Evolutionary conservation across 2,797 vertebrate species (phyloP).

Genomic region (Spondyliosoma cantharus): DNA sequence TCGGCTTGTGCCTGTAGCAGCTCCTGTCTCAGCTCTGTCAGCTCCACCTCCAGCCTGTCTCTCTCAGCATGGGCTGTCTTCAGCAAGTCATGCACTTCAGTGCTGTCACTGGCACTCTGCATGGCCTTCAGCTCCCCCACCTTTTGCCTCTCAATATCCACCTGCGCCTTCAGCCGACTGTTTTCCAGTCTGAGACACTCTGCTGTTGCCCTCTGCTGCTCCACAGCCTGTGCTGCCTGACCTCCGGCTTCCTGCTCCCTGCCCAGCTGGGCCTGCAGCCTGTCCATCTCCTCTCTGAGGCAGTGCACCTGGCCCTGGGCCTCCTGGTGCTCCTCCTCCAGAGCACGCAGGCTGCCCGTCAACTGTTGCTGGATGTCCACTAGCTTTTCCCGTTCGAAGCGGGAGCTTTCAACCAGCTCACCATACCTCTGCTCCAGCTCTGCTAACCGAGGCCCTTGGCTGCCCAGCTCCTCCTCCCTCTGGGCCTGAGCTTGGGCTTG

Average conservation of each 20-base stretch:
- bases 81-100: slow-evolving; percentile 88
- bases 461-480: slow-evolving; percentile 82
- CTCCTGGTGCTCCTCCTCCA: slow-evolving; percentile 92
- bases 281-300: slow-evolving; percentile 88
- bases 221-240: slow-evolving; percentile 77
- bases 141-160: slow-evolving; percentile 92
- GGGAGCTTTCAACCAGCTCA: slow-evolving; percentile 91
- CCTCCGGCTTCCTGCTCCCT: slow-evolving; percentile 80
- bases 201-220: slow-evolving; percentile 82
- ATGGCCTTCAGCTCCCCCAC: slow-evolving; percentile 84
- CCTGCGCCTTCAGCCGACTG: slow-evolving; percentile 87
- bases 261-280: slow-evolving; percentile 84
- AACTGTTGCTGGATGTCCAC: slow-evolving; percentile 96
- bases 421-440: slow-evolving; percentile 92
- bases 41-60: slow-evolving; percentile 88
- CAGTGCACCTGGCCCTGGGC: slow-evolving; percentile 82
- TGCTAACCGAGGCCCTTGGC: slow-evolving; percentile 81
- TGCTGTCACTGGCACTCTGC: slow-evolving; percentile 84
- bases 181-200: slow-evolving; percentile 90
- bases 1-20: slow-evolving; percentile 88
- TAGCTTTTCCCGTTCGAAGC: slow-evolving; percentile 94
- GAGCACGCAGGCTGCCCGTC: slow-evolving; percentile 90
- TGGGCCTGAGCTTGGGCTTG: slow-evolving; percentile 86
- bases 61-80: slow-evolving; percentile 88
- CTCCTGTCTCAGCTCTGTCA: slow-evolving; percentile 89